These are phyloP conservation scores for Anoura caudifer DNA, from an alignment of 2,113 vertebrate genomes.

Conservation along the genomic window DNA sequence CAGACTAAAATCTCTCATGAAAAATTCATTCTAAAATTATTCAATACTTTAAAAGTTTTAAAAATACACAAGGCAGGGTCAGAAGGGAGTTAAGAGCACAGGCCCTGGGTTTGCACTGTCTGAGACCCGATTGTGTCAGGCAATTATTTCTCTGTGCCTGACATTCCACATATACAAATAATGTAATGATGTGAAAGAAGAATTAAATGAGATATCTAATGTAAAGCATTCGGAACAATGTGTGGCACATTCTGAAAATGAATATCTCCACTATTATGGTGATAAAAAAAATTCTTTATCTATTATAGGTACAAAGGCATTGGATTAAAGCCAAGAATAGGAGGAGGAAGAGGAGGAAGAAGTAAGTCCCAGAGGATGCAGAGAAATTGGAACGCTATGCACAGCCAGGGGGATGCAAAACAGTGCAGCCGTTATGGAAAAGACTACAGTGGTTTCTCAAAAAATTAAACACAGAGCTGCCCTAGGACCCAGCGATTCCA, in stretches of 20 bases:
- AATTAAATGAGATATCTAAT: not conserved
- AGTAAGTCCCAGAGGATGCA: not conserved
- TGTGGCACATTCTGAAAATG: not conserved
- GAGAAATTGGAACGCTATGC: not conserved
- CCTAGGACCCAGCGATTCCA: not conserved
- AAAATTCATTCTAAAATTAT: constrained; percentile 4
- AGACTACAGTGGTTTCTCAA: not conserved
- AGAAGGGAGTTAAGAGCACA: not conserved
- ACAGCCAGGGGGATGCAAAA: not conserved
- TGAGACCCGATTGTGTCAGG: not conserved
- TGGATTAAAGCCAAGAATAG: not conserved
- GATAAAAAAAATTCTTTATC: not conserved
- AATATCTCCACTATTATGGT: not conserved
- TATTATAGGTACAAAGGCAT: not conserved
- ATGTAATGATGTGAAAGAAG: not conserved
- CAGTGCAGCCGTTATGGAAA: not conserved
- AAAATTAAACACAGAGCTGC: no score
- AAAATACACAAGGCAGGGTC: not conserved
- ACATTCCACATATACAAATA: not conserved
- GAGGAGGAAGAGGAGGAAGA: not conserved
- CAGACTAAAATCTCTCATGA: not conserved
- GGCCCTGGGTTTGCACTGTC: not conserved
- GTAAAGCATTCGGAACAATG: not conserved
- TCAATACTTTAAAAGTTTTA: not conserved
- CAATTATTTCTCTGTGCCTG: not conserved